phyloP scores from a whole-genome alignment of 2,888 invertebrate species.

The Zhuqinia jingwanae region DNA sequence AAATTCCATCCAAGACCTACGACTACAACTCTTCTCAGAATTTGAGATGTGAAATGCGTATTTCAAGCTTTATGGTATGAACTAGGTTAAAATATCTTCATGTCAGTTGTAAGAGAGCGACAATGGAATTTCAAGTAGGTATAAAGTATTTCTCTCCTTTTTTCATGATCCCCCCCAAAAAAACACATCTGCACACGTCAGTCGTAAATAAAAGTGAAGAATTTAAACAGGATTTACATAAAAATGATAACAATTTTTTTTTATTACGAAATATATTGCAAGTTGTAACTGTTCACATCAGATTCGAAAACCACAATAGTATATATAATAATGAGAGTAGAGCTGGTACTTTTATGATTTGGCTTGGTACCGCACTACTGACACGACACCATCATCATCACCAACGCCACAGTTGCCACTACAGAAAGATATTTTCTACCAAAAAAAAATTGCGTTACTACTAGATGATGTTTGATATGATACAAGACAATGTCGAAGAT shows the following conservation, averaged over 20 bases:
- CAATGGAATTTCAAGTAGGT: background rate
- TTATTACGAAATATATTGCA: background rate
- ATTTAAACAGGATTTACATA: constrained; percentile 1
- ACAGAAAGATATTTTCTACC: too few relatives aligned
- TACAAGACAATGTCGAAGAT: too few relatives aligned
- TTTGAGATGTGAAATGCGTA: background rate
- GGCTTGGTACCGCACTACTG: background rate
- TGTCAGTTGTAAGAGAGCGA: background rate
- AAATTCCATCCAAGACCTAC: too few relatives aligned
- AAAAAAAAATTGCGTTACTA: too few relatives aligned
- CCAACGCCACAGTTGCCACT: background rate
- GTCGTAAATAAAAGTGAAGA: background rate
- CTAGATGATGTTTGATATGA: too few relatives aligned
- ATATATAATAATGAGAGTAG: background rate
- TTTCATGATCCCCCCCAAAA: background rate
- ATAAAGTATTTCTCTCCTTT: background rate
- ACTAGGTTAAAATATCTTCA: background rate
- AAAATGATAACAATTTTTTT: too few relatives aligned
- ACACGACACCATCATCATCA: too few relatives aligned
- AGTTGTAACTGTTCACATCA: constrained; percentile 11
- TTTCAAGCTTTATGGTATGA: background rate
- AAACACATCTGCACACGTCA: background rate
- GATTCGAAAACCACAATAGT: constrained; percentile 10
- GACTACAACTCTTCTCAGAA: too few relatives aligned
- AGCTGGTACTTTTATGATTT: background rate